A percentile compares a stretch with the other conserved stretches of the same genome.
These are phyloP conservation scores for Drosophila burlai DNA, from an alignment of 1,140 invertebrate genomes.

Conservation along the genomic window DNA sequence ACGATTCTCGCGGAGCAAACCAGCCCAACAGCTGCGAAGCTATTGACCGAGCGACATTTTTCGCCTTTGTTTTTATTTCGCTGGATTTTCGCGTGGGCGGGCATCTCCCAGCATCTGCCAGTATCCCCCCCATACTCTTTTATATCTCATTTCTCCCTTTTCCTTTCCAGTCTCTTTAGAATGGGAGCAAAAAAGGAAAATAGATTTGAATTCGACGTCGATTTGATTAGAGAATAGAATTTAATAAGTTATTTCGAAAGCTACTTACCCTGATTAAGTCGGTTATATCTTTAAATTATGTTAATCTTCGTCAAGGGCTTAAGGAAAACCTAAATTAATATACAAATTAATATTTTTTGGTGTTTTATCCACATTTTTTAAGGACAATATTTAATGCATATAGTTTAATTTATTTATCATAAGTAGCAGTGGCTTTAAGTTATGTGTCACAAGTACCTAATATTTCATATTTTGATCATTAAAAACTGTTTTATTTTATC, in stretches of 20 bases:
- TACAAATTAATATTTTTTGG: neutral
- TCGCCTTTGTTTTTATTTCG: slow-evolving; percentile 42
- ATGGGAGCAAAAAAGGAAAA: slow-evolving; percentile 5
- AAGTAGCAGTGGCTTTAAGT: no score
- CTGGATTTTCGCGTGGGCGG: slow-evolving; percentile 42
- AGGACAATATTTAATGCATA: no score
- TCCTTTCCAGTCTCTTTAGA: slow-evolving; percentile 1
- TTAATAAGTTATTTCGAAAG: neutral
- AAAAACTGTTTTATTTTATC: no score
- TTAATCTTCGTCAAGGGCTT: neutral
- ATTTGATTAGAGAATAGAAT: neutral
- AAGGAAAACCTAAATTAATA: neutral
- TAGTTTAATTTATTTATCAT: neutral
- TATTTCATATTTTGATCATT: no score
- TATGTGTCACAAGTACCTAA: no score
- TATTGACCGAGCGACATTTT: slow-evolving; percentile 78
- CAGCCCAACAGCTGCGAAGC: slow-evolving; percentile 73
- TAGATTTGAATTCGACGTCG: neutral
- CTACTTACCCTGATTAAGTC: neutral
- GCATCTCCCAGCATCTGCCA: slow-evolving; percentile 16
- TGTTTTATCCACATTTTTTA: neutral
- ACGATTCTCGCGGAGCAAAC: slow-evolving; percentile 33
- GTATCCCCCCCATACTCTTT: neutral
- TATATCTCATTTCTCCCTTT: no score
- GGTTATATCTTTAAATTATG: neutral